These are phyloP conservation scores for Protodeltote pygarga DNA, from an alignment of 2,888 invertebrate species.

Conservation along the genomic window DNA sequence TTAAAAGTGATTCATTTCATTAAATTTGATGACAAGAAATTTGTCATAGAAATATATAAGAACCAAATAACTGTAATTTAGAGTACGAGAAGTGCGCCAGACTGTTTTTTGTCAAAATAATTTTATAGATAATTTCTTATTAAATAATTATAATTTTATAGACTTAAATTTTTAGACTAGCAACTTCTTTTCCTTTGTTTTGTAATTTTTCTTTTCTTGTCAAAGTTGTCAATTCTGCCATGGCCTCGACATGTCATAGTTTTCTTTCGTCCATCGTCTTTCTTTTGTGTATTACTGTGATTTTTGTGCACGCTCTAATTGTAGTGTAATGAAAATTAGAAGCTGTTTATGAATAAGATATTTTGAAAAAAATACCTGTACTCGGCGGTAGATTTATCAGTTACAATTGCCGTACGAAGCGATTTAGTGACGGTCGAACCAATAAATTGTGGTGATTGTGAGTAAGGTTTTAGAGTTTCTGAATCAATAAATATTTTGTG, in stretches of 20 bases:
- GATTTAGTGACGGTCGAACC: constrained; percentile 52
- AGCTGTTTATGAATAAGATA: constrained; percentile 35
- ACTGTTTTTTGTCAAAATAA: too few species aligned
- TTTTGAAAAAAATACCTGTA: constrained; percentile 13
- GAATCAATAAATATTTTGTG: constrained; percentile 61
- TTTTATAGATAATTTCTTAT: too few species aligned
- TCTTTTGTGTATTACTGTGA: constrained; percentile 58
- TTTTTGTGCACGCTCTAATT: constrained; percentile 54
- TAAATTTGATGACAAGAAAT: too few species aligned
- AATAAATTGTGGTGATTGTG: constrained; percentile 67
- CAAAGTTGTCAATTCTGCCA: constrained; percentile 45
- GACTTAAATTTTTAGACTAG: too few species aligned
- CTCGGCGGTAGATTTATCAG: constrained; percentile 7
- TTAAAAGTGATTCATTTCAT: too few species aligned
- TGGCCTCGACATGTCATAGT: constrained; percentile 48
- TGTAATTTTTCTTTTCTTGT: constrained; percentile 13
- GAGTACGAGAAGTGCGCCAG: too few species aligned
- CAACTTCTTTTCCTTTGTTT: constrained; percentile 11
- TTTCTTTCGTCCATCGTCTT: constrained; percentile 49
- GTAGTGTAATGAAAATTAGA: constrained; percentile 41
- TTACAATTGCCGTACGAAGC: constrained; percentile 19
- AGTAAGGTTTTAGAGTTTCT: constrained; percentile 64
- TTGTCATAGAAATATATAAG: too few species aligned
- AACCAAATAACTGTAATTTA: too few species aligned
- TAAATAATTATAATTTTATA: too few species aligned